Base-by-base conservation (phyloP, 2,113 vertebrate species). In the Empidonax traillii region DNA sequence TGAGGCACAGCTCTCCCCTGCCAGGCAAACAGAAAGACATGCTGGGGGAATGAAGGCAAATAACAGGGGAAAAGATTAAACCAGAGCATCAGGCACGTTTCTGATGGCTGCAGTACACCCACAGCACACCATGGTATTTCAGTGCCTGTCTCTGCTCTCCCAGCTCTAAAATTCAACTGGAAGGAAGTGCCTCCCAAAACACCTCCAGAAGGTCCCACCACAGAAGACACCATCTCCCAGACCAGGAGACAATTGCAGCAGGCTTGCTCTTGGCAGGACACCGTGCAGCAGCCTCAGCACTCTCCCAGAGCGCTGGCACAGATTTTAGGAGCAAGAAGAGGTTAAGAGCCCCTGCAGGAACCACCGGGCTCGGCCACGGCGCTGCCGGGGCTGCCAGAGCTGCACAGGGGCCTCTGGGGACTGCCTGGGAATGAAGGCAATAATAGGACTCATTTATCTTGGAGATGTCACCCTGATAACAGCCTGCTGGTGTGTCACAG, bases 291-390 rank as follows among this genome's bases (percentile, higher is more conserved):
- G 22, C 28, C 58, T 35, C 69, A 21, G 74, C 35, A 4, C 35
- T 17, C 23, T 39, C 72, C 23, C 71, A 65, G 28, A 72, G 39
- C 30, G 3, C 0, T 0, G 14, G 33, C 8, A 49, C 13, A 1
- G 41, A 2, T 69, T 52, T 31, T 28, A 46, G 53, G 69, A 69
- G 61, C 49, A 2, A 25, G 55, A 46, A 12, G 11, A 33, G 39
- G 30, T 14, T 23, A 6, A 33, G 61, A 90, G 21, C 55, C 47
- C 47, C 39, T 3, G 49, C n/a, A 14, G 56, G 2, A 71, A 44
- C 37, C 75, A 16, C 0, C 8, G 43, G 20, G 14, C n/a, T 76
- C 8, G 0, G 61, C 23, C 66, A 27, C 35, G 0, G 1, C 2
- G 5, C 65, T 86, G 72, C 46, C 1, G 0, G 79, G 33, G 68